Percentiles rank a stretch among this genome's conserved stretches.
Evolutionary conservation across 2,797 vertebrate genomes (phyloP).

Genomic region (Mionectes olivaceus): DNA sequence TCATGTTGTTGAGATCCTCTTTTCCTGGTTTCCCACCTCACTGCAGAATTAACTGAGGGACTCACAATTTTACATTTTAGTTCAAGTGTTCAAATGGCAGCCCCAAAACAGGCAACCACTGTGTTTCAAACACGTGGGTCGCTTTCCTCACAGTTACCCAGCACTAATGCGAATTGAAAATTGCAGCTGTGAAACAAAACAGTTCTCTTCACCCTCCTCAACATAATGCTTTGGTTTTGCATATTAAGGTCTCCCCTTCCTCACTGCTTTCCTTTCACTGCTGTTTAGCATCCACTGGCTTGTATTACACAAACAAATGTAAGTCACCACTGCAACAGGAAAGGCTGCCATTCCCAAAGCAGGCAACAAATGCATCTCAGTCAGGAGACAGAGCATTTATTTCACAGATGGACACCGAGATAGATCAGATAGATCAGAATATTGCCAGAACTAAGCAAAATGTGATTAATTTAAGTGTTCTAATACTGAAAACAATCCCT

Average conservation of each 20-base stretch:
- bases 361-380: background rate
- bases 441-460: background rate
- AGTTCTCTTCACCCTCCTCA: background rate
- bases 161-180: background rate
- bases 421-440: background rate
- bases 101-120: background rate
- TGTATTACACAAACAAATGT: background rate
- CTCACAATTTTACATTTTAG: background rate
- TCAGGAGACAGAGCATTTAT: background rate
- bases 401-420: background rate
- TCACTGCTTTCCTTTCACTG: background rate
- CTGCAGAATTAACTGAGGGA: background rate
- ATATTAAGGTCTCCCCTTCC: background rate
- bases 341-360: background rate
- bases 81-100: slow-evolving; percentile 16
- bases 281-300: background rate
- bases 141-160: background rate
- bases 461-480: background rate
- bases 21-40: background rate
- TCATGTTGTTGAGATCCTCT: background rate
- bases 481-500: background rate
- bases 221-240: background rate
- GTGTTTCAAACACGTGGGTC: background rate
- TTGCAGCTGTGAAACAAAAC: background rate
- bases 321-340: accelerated